Percentiles rank a stretch among this genome's conserved stretches.
Conservation (phyloP, 2,888 invertebrate genomes). For the Galeopsomyia nigrocyanea region DNA sequence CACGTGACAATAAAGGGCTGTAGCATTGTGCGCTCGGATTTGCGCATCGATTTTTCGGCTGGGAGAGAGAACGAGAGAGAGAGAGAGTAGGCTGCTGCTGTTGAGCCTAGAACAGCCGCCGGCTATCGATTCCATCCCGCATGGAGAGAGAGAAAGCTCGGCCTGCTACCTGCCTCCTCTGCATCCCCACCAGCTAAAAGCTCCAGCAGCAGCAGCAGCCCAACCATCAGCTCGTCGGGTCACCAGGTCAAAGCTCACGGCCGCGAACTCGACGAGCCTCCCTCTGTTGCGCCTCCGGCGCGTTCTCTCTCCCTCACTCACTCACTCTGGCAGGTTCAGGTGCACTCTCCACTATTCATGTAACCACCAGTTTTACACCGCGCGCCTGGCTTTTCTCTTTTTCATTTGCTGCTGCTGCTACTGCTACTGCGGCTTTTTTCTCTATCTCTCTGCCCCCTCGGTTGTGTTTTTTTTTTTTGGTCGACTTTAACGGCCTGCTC, state of each 20-base stretch:
- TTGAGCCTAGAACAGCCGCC: slow-evolving; percentile 53
- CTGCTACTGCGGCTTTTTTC: too few relatives aligned
- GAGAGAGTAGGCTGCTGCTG: slow-evolving; percentile 29
- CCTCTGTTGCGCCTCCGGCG: slow-evolving; percentile 50
- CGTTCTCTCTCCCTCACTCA: too few relatives aligned
- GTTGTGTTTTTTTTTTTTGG: too few relatives aligned
- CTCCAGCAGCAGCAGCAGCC: slow-evolving; percentile 28
- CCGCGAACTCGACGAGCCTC: slow-evolving; percentile 60
- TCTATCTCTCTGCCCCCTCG: too few relatives aligned
- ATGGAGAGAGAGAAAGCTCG: slow-evolving; percentile 50
- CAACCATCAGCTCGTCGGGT: slow-evolving; percentile 60
- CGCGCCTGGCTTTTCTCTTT: too few relatives aligned
- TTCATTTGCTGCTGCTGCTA: too few relatives aligned
- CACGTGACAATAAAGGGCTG: slow-evolving; percentile 1
- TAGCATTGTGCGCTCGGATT: slow-evolving; percentile 19
- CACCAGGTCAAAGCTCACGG: slow-evolving; percentile 68
- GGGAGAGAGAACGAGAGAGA: slow-evolving; percentile 6
- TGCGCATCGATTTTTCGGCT: slow-evolving; percentile 31
- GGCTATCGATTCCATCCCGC: slow-evolving; percentile 65
- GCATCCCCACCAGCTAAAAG: slow-evolving; percentile 22
- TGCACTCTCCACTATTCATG: too few relatives aligned
- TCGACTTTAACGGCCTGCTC: too few relatives aligned
- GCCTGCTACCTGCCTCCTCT: slow-evolving; percentile 35
- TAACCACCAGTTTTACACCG: too few relatives aligned
- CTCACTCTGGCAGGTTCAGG: too few relatives aligned